Conservation (phyloP, 2,797 vertebrate genomes). For the Phyllotis vaccarum region DNA sequence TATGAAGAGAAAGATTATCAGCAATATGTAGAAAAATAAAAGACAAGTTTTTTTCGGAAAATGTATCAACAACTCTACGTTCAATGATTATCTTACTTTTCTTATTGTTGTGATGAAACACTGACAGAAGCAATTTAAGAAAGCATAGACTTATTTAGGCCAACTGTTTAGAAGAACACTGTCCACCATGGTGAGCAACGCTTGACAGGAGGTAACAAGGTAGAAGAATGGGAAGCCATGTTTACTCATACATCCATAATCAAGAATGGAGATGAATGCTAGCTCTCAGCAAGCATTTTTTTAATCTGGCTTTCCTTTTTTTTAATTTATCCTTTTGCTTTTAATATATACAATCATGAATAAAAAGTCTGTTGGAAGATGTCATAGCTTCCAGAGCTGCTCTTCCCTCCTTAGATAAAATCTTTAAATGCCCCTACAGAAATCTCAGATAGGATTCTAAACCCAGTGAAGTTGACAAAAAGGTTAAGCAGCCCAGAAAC, state of each 20-base stretch:
- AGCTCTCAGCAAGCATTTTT: no score
- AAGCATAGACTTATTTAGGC: background rate
- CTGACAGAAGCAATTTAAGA: no score
- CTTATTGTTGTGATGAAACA: background rate
- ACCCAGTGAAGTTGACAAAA: background rate
- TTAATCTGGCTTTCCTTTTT: background rate
- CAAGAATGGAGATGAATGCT: background rate
- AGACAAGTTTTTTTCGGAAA: background rate
- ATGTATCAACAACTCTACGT: background rate
- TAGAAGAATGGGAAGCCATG: background rate
- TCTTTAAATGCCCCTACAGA: background rate
- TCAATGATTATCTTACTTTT: background rate
- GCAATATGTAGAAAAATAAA: background rate
- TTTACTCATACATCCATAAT: background rate
- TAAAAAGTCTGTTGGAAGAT: background rate
- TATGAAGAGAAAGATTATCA: slow-evolving; percentile 17
- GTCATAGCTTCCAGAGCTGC: accelerated
- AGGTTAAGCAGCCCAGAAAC: no score
- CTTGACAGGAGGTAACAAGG: no score
- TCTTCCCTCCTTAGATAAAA: background rate
- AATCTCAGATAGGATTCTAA: background rate
- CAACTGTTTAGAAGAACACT: background rate
- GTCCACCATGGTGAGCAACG: background rate
- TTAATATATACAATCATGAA: no score
- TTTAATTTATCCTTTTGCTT: no score